A percentile compares a stretch with the other conserved stretches of the same genome.
Evolutionary conservation across 2,888 invertebrate species (phyloP).

Genomic region (Meghimatium bilineatum): DNA sequence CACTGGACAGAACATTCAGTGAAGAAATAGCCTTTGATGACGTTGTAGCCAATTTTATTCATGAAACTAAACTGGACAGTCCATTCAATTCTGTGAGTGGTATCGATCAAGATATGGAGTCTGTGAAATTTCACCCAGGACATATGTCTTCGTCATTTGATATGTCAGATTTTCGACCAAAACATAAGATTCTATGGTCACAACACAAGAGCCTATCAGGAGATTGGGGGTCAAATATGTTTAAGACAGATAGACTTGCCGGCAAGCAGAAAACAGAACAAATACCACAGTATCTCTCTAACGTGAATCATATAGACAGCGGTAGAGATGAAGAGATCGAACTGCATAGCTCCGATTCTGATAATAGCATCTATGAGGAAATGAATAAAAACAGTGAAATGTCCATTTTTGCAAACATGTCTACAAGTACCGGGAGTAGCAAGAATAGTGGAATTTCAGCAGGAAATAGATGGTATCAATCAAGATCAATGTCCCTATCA

Average conservation of each 20-base stretch:
- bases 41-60: neutral
- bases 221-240: conserved; percentile 20
- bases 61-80: neutral
- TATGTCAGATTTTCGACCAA: conserved; percentile 25
- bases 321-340: neutral
- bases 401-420: neutral
- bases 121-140: neutral
- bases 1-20: neutral
- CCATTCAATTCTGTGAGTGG: neutral
- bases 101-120: neutral
- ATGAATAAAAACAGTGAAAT: neutral
- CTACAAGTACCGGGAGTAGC: neutral
- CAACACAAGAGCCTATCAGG: conserved; percentile 33
- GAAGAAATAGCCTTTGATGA: neutral
- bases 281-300: neutral
- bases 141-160: conserved; percentile 3
- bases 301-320: no score
- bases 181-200: conserved; percentile 43
- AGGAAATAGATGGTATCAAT: conserved; percentile 13
- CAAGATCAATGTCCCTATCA: neutral
- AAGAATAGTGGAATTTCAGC: neutral
- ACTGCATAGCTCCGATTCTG: neutral
- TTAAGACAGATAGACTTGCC: neutral
- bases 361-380: neutral
- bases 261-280: neutral